Conservation (phyloP, 2,797 vertebrate genomes). For the Callimico goeldii region DNA sequence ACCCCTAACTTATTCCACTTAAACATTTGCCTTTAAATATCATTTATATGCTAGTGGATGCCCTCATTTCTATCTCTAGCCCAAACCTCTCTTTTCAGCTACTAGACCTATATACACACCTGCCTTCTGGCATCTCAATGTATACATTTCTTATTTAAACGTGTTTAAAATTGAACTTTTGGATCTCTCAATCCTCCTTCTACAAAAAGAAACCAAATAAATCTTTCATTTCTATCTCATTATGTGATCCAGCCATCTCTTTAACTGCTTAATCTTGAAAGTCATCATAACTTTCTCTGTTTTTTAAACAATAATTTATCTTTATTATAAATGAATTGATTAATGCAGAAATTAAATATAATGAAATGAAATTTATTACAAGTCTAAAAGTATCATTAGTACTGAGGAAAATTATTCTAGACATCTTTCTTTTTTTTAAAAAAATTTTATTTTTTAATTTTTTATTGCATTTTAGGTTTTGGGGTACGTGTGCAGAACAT, state of each 20-base stretch:
- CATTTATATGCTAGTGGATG: not conserved
- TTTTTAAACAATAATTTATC: conserved; percentile 45
- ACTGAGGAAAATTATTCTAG: conserved; percentile 44
- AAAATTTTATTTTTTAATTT: too few species aligned
- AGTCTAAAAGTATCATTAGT: conserved; percentile 10
- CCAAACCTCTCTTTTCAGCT: not conserved
- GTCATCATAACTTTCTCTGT: conserved; percentile 19
- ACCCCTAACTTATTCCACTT: not conserved
- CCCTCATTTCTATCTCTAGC: not conserved
- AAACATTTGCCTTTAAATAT: not conserved
- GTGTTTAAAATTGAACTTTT: not conserved
- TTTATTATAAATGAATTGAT: conserved; percentile 57
- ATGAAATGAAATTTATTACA: conserved; percentile 27
- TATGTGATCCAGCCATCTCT: not conserved
- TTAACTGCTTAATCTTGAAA: conserved; percentile 25
- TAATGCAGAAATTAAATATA: conserved; percentile 20
- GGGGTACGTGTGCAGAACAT: too few species aligned
- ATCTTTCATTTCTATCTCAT: not conserved
- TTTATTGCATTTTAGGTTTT: too few species aligned
- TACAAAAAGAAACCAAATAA: conserved; percentile 13
- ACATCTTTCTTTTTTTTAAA: too few species aligned
- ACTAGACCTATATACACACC: not conserved
- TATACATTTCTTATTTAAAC: not conserved
- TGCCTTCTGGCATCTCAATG: not conserved
- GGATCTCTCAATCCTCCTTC: not conserved